These are phyloP conservation scores for Alectura lathami DNA, from an alignment of 2,113 vertebrate species.

Conservation along the genomic window DNA sequence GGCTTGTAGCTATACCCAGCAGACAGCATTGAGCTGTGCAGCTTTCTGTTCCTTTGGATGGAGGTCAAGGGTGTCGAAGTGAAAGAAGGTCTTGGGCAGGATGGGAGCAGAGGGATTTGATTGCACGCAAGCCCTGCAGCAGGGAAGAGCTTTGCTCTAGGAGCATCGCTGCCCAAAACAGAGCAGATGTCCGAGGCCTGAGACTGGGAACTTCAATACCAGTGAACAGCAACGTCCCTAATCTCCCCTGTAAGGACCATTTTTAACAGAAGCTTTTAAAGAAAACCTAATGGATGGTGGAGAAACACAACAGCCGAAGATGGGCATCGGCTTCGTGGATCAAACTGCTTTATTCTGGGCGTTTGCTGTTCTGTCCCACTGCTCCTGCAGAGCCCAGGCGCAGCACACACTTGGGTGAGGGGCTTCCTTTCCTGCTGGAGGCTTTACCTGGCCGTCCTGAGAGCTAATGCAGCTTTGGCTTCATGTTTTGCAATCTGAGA, in stretches of 20 bases:
- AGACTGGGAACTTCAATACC: not conserved
- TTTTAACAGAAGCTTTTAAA: not conserved
- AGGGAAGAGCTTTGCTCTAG: not conserved
- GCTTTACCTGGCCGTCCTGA: not conserved
- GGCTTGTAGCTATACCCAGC: fast-evolving
- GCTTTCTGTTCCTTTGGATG: not conserved
- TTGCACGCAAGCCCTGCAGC: fast-evolving
- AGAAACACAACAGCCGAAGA: not conserved
- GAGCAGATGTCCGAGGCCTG: not conserved
- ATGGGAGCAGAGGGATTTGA: not conserved
- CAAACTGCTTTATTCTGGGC: fast-evolving
- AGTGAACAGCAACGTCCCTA: not conserved
- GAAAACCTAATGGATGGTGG: not conserved
- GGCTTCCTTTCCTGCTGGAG: not conserved
- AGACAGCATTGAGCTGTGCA: not conserved
- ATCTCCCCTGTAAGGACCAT: not conserved
- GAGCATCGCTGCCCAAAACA: not conserved
- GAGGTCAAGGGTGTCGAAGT: not conserved
- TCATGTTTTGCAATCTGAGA: not conserved
- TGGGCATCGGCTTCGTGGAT: not conserved
- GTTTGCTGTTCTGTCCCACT: not conserved
- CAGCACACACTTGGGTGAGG: fast-evolving
- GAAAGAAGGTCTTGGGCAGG: not conserved
- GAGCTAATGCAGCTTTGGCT: not conserved
- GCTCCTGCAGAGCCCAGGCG: not conserved